Evolutionary conservation across 1,140 invertebrate genomes (phyloP).

Genomic region (Apis cerana): DNA sequence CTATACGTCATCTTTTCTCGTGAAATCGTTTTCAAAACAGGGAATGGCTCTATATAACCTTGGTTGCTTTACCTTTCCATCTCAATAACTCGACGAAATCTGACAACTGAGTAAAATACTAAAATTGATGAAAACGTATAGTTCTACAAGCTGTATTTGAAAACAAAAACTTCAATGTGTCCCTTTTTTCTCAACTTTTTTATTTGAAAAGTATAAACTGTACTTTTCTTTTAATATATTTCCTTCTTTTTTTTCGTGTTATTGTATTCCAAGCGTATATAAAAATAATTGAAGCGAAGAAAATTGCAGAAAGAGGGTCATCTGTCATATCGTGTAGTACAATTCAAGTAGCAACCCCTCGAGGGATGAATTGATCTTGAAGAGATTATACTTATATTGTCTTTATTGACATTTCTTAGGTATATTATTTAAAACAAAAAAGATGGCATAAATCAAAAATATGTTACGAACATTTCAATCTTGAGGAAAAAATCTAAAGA

Average conservation of each 20-base stretch:
- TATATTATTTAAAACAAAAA: no score
- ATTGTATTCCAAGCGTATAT: background rate
- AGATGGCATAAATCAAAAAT: no score
- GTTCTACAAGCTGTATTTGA: background rate
- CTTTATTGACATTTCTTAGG: no score
- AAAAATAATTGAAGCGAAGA: background rate
- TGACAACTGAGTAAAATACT: constrained; percentile 12
- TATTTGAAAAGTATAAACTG: background rate
- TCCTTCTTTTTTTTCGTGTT: no score
- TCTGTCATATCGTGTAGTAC: background rate
- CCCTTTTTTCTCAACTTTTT: no score
- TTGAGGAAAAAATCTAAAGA: no score
- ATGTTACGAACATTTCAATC: no score
- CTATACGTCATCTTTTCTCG: background rate
- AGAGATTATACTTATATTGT: no score
- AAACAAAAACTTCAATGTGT: background rate
- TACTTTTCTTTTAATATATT: background rate
- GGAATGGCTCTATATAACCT: background rate
- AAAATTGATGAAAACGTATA: constrained; percentile 24
- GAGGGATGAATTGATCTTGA: no score
- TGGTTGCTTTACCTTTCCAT: background rate
- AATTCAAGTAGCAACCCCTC: no score
- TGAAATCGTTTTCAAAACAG: background rate
- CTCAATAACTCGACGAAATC: constrained; percentile 18
- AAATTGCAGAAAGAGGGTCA: background rate